Conservation (phyloP, 2,888 invertebrate species). For the Meteorus cinctellus region DNA sequence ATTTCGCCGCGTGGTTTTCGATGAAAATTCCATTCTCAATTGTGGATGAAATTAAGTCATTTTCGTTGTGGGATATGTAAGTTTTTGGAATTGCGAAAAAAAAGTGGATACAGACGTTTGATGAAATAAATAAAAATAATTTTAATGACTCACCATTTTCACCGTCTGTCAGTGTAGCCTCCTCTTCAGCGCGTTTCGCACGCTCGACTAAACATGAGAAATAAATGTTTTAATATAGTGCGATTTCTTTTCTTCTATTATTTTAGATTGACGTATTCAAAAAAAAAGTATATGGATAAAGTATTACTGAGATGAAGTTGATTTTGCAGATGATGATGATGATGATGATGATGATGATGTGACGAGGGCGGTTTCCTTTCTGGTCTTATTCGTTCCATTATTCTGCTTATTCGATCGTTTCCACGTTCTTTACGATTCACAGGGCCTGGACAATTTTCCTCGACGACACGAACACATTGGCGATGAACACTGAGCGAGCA, state of each 20-base stretch:
- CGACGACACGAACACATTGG: slow-evolving; percentile 84
- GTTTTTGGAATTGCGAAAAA: neutral
- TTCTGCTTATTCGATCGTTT: slow-evolving; percentile 82
- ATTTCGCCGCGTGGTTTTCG: neutral
- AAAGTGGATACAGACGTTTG: neutral
- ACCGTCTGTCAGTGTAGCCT: slow-evolving; percentile 66
- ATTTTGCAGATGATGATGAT: slow-evolving; percentile 64
- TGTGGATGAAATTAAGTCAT: neutral
- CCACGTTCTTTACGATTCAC: slow-evolving; percentile 74
- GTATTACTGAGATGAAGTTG: slow-evolving; percentile 62
- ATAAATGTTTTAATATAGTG: slow-evolving; percentile 6
- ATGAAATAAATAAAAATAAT: slow-evolving; percentile 17
- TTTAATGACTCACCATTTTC: slow-evolving; percentile 69
- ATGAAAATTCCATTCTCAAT: slow-evolving; percentile 8
- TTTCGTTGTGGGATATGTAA: neutral
- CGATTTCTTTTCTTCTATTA: slow-evolving; percentile 1
- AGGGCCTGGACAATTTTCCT: slow-evolving; percentile 88
- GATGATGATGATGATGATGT: slow-evolving; percentile 64
- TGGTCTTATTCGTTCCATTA: slow-evolving; percentile 81
- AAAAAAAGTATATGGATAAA: neutral
- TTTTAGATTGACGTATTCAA: too few species aligned
- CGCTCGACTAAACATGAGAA: slow-evolving; percentile 68
- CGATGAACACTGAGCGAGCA: slow-evolving; percentile 93
- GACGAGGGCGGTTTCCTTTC: slow-evolving; percentile 75
- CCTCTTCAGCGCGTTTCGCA: slow-evolving; percentile 69